Conservation (phyloP, 2,797 vertebrate species). For the Buphagus erythrorhynchus region DNA sequence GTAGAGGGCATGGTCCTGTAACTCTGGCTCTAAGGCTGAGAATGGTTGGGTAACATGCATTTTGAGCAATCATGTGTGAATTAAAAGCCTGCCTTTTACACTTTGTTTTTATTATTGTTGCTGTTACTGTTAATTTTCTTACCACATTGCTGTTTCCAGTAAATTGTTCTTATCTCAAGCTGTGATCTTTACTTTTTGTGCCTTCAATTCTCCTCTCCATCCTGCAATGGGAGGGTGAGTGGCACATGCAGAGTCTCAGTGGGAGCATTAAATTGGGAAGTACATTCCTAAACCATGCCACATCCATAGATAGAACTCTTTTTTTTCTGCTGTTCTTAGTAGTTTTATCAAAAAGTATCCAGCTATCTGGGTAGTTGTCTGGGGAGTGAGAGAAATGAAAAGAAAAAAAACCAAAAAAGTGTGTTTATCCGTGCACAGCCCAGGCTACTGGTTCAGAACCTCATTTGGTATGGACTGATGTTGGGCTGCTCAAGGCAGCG, state of each 20-base stretch:
- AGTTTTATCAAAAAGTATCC: neutral
- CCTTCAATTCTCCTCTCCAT: neutral
- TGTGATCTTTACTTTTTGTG: neutral
- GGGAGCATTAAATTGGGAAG: neutral
- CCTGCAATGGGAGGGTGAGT: accelerated
- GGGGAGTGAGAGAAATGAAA: neutral
- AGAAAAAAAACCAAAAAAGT: neutral
- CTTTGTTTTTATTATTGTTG: neutral
- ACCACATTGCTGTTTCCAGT: neutral
- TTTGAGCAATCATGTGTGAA: neutral
- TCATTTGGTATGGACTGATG: neutral
- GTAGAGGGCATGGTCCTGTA: neutral
- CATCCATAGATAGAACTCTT: accelerated
- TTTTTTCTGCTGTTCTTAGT: neutral
- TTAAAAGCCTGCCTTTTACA: neutral
- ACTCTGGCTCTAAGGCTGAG: neutral
- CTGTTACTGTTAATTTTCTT: neutral
- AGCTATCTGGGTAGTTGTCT: neutral
- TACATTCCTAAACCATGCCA: neutral
- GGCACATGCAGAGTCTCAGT: neutral
- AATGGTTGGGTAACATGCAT: accelerated
- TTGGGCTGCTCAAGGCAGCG: neutral
- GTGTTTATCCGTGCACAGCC: accelerated
- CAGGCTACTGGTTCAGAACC: neutral
- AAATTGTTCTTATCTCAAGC: neutral